Percentiles rank a stretch among this genome's conserved stretches.
Conservation (phyloP, 1,140 invertebrate genomes). For the Hirudo medicinalis region DNA sequence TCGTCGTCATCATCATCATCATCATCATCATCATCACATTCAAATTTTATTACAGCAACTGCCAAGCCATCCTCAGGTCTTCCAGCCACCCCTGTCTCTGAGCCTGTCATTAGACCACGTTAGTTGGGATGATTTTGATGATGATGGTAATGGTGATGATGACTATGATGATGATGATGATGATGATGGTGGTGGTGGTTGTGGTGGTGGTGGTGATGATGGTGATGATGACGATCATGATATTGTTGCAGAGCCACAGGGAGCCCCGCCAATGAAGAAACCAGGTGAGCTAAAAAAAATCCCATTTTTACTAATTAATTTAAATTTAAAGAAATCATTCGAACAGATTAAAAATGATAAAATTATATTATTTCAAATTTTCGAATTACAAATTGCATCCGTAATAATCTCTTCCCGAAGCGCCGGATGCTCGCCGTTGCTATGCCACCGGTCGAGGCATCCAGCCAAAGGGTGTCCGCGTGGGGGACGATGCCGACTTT, state of each 20-base stretch:
- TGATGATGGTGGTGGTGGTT: constrained; percentile 3
- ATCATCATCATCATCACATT: neutral
- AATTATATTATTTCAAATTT: too few relatives aligned
- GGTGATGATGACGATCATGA: constrained; percentile 16
- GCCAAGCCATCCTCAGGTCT: constrained; percentile 4
- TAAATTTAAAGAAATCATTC: too few relatives aligned
- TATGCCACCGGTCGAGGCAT: constrained; percentile 62
- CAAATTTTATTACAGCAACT: neutral
- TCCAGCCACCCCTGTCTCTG: neutral
- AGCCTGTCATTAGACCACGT: neutral
- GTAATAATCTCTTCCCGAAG: constrained; percentile 23
- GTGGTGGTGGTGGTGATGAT: constrained; percentile 15
- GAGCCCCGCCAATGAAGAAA: constrained; percentile 14
- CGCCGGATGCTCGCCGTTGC: constrained; percentile 37
- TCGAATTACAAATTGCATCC: too few relatives aligned
- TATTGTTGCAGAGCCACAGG: constrained; percentile 12
- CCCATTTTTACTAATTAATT: too few relatives aligned
- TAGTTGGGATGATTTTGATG: neutral
- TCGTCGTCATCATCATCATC: constrained; percentile 12
- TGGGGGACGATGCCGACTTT: constrained; percentile 71
- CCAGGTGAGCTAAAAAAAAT: constrained; percentile 1
- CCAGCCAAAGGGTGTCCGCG: constrained; percentile 64
- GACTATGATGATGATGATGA: neutral
- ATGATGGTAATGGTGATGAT: constrained; percentile 9
- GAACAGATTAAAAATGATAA: too few relatives aligned